phyloP scores from a whole-genome alignment of 1,140 invertebrate genomes.

The Argopecten irradians region DNA sequence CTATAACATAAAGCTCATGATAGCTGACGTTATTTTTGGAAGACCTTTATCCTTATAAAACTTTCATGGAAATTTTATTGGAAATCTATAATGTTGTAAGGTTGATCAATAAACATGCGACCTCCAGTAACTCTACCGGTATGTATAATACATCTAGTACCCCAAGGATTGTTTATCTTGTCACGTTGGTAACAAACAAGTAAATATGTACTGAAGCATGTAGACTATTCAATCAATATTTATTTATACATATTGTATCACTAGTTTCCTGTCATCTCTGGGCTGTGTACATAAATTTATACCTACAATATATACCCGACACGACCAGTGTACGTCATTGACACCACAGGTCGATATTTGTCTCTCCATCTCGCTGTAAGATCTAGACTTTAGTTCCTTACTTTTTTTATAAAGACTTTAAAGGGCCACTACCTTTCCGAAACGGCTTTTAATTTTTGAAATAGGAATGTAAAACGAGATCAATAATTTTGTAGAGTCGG shows the following conservation, averaged over 20 bases:
- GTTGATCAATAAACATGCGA: background rate
- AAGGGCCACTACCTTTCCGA: no score
- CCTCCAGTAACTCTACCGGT: background rate
- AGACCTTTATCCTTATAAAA: background rate
- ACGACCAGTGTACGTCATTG: background rate
- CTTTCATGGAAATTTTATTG: background rate
- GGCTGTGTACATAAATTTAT: background rate
- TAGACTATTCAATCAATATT: background rate
- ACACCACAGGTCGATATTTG: background rate
- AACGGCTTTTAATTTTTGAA: no score
- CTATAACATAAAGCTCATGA: no score
- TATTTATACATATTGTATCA: background rate
- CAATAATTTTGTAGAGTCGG: no score
- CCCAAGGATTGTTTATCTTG: background rate
- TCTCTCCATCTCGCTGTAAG: background rate
- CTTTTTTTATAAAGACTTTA: background rate
- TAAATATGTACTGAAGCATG: background rate
- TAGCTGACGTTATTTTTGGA: no score
- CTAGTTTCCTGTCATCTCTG: background rate
- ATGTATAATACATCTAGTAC: background rate
- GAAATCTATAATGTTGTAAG: conserved; percentile 6
- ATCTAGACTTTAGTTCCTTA: background rate
- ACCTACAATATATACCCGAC: background rate
- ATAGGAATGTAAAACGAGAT: no score
- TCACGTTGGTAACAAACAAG: background rate